Evolutionary conservation across 2,113 vertebrate genomes (phyloP).

Genomic region (Ptychochromis oligacanthus): DNA sequence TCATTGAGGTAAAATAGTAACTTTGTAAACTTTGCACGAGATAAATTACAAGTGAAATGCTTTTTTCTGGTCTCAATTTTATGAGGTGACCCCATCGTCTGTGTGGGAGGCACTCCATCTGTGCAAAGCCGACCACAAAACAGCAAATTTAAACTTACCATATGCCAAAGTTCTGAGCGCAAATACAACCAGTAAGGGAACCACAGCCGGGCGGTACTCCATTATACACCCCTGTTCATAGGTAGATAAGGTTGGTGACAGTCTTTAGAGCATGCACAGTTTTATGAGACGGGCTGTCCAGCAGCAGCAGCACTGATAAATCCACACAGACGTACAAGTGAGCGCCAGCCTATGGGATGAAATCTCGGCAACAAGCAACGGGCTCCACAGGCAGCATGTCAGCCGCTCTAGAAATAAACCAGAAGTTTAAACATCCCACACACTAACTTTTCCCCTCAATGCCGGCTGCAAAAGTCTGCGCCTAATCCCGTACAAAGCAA

Average conservation of each 20-base stretch:
- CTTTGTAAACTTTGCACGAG: neutral
- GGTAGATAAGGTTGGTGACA: slow-evolving; percentile 17
- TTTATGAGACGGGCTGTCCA: slow-evolving; percentile 21
- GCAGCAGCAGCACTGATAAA: slow-evolving; percentile 19
- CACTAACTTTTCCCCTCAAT: slow-evolving; percentile 26
- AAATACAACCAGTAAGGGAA: slow-evolving; percentile 58
- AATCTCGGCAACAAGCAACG: slow-evolving; percentile 22
- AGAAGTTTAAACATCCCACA: slow-evolving; percentile 14
- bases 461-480: neutral
- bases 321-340: neutral
- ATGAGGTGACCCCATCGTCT: too few relatives aligned
- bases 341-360: slow-evolving; percentile 6
- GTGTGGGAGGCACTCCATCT: slow-evolving; percentile 13
- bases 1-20: neutral
- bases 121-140: slow-evolving; percentile 43
- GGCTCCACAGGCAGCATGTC: slow-evolving; percentile 60
- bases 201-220: slow-evolving; percentile 68
- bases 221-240: slow-evolving; percentile 62
- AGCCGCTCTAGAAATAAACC: neutral
- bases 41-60: neutral
- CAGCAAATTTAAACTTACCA: slow-evolving; percentile 72
- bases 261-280: slow-evolving; percentile 4
- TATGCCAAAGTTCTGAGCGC: slow-evolving; percentile 68
- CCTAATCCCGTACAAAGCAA: neutral
- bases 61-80: neutral